Percentiles rank a stretch among this genome's conserved stretches.
Evolutionary conservation across 2,888 invertebrate genomes (phyloP).

Genomic region (Epistrophella euchroma): DNA sequence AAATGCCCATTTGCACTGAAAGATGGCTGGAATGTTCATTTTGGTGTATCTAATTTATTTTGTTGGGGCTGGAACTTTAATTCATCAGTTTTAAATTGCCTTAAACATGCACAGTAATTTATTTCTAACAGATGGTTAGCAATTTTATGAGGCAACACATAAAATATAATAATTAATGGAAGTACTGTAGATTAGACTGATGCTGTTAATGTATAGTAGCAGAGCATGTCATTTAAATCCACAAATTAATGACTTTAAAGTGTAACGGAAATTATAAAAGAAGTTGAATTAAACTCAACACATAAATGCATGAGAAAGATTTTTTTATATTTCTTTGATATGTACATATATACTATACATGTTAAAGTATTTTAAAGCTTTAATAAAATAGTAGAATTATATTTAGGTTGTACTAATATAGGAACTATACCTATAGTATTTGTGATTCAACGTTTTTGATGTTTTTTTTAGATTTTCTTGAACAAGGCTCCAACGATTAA

Average conservation of each 20-base stretch:
- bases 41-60: background rate
- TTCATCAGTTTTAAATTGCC: conserved; percentile 45
- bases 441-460: too few relatives aligned
- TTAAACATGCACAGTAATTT: conserved; percentile 24
- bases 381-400: too few relatives aligned
- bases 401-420: too few relatives aligned
- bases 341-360: too few relatives aligned
- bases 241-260: background rate
- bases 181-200: background rate
- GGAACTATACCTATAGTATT: too few relatives aligned
- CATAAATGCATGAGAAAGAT: background rate
- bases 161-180: background rate
- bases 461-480: too few relatives aligned
- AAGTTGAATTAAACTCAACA: background rate
- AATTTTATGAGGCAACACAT: conserved; percentile 18
- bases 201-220: background rate
- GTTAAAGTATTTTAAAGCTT: too few relatives aligned
- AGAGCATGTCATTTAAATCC: background rate
- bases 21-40: conserved; percentile 21
- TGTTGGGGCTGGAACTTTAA: conserved; percentile 7
- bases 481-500: too few relatives aligned
- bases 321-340: too few relatives aligned
- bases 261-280: background rate
- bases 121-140: conserved; percentile 7
- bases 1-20: conserved; percentile 51